These are phyloP conservation scores for Theonella swinhoei DNA, from an alignment of 37 sponge, comb jelly and placozoan species.

Conservation along the genomic window DNA sequence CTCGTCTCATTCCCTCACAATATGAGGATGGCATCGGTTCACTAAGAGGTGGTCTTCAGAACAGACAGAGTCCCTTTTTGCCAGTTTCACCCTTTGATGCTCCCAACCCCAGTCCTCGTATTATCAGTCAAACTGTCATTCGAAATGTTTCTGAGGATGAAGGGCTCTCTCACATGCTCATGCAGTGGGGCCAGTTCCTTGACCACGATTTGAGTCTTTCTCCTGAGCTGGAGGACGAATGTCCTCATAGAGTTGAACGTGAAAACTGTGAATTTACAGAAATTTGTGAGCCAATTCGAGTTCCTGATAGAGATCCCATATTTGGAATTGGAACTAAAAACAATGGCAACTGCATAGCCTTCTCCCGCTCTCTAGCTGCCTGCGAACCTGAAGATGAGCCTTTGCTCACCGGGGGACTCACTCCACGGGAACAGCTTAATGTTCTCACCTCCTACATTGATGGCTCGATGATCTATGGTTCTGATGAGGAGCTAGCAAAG, in stretches of 20 bases:
- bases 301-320: conserved; percentile 27
- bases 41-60: conserved; percentile 68
- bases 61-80: background rate
- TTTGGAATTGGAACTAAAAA: conserved; percentile 36
- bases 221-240: conserved; percentile 23
- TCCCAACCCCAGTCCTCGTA: conserved; percentile 79
- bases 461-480: conserved; percentile 82
- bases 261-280: conserved; percentile 30
- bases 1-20: conserved; percentile 65
- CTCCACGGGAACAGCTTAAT: conserved; percentile 65
- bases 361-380: conserved; percentile 59
- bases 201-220: conserved; percentile 84
- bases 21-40: conserved; percentile 78
- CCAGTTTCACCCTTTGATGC: conserved; percentile 50
- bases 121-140: conserved; percentile 50
- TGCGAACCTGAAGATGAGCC: conserved; percentile 11
- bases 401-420: background rate
- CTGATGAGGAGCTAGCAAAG: background rate
- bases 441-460: conserved; percentile 72
- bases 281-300: conserved; percentile 56
- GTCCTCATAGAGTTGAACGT: background rate
- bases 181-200: conserved; percentile 97
- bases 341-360: conserved; percentile 55
- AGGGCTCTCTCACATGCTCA: conserved; percentile 75
- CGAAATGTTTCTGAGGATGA: conserved; percentile 39